A percentile compares a stretch with the other conserved stretches of the same genome.
Conservation (phyloP, 2,888 invertebrate genomes). For the Aethes cnicana region DNA sequence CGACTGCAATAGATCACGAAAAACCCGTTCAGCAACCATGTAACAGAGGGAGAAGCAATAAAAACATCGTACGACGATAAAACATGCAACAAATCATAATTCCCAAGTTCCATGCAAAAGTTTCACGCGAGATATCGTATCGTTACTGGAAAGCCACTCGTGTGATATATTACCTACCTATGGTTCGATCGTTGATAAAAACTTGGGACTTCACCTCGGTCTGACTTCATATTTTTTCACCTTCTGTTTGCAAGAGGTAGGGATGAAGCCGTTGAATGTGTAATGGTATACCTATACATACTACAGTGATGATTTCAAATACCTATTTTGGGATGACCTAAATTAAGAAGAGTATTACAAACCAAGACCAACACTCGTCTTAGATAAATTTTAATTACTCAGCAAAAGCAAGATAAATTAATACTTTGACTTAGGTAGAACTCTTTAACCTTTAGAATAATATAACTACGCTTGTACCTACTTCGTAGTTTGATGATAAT, state of each 20-base stretch:
- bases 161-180: conserved; percentile 21
- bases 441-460: no score
- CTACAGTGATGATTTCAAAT: no score
- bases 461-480: no score
- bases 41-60: conserved; percentile 15
- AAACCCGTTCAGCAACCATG: conserved; percentile 14
- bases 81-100: conserved; percentile 30
- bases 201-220: conserved; percentile 11
- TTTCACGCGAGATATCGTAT: conserved; percentile 28
- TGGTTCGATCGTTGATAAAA: conserved; percentile 17
- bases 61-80: conserved; percentile 27
- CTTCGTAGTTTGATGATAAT: no score
- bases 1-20: conserved; percentile 3
- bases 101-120: conserved; percentile 28
- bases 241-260: background rate
- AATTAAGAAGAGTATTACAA: no score
- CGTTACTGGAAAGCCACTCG: conserved; percentile 23
- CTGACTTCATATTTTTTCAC: conserved; percentile 1
- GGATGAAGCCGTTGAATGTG: no score
- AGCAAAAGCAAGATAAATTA: no score
- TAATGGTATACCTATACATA: no score
- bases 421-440: no score
- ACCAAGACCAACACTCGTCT: no score
- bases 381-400: no score
- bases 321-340: no score